phyloP scores from a whole-genome alignment of 2,113 vertebrate genomes.

The Parotia lawesii region DNA sequence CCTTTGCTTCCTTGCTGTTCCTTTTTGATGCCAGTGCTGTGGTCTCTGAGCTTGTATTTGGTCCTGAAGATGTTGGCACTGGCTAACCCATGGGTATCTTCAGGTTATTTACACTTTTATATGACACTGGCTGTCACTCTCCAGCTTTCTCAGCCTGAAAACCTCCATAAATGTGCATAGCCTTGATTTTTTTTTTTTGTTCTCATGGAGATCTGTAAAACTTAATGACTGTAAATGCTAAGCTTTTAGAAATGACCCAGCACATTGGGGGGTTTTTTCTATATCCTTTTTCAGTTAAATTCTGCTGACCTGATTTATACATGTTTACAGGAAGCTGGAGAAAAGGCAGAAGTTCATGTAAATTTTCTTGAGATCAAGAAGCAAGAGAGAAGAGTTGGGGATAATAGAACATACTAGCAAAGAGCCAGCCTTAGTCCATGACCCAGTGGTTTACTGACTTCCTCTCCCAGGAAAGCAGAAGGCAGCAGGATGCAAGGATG shows the following conservation, averaged over 20 bases:
- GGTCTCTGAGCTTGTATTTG: neutral
- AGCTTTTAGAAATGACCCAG: neutral
- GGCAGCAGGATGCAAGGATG: neutral
- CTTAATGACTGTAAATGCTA: neutral
- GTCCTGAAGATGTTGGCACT: neutral
- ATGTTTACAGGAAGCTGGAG: neutral
- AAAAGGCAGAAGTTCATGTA: neutral
- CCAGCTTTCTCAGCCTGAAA: neutral
- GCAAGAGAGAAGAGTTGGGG: neutral
- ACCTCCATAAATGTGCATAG: neutral
- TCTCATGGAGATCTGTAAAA: neutral
- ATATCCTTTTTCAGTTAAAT: neutral
- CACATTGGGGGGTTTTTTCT: neutral
- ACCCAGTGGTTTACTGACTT: neutral
- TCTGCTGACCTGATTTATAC: neutral
- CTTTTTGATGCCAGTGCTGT: neutral
- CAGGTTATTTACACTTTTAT: neutral
- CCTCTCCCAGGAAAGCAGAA: conserved; percentile 13
- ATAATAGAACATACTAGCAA: neutral
- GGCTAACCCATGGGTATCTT: neutral
- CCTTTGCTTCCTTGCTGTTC: neutral
- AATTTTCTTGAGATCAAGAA: neutral
- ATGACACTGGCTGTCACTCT: neutral
- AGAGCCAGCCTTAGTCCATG: neutral
- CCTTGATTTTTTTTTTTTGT: neutral